A percentile compares a stretch with the other conserved stretches of the same genome.
Conservation (phyloP, 2,888 invertebrate genomes). For the Diplazon laetatorius region DNA sequence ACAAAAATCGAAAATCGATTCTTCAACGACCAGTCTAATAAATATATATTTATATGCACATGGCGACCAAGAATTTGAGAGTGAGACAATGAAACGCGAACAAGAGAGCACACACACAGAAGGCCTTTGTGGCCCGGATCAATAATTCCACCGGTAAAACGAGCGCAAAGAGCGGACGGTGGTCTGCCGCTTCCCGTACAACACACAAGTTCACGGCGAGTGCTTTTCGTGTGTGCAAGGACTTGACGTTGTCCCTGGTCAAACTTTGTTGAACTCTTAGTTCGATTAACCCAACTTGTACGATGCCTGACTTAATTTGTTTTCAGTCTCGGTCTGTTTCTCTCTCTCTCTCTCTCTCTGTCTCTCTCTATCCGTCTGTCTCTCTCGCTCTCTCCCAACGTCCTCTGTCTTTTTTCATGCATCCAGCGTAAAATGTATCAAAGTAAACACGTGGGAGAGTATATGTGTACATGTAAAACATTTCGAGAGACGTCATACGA, state of each 20-base stretch:
- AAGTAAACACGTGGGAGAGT: no score
- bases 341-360: no score
- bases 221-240: constrained; percentile 24
- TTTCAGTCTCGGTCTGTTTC: neutral
- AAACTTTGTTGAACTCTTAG: constrained; percentile 17
- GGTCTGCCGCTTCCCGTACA: constrained; percentile 23
- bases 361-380: no score
- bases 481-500: no score
- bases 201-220: constrained; percentile 9
- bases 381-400: no score
- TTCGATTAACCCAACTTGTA: constrained; percentile 40
- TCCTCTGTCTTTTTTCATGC: no score
- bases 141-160: constrained; percentile 64
- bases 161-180: constrained; percentile 49
- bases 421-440: no score
- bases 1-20: no score
- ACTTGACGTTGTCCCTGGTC: constrained; percentile 21
- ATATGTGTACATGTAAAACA: no score
- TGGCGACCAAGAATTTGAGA: constrained; percentile 27
- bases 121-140: constrained; percentile 63
- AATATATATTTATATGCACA: neutral
- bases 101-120: constrained; percentile 38
- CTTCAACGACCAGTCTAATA: no score
- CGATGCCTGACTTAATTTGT: neutral
- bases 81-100: constrained; percentile 57